Conservation (phyloP, 2,888 invertebrate species). For the Himalopsyche japonica region DNA sequence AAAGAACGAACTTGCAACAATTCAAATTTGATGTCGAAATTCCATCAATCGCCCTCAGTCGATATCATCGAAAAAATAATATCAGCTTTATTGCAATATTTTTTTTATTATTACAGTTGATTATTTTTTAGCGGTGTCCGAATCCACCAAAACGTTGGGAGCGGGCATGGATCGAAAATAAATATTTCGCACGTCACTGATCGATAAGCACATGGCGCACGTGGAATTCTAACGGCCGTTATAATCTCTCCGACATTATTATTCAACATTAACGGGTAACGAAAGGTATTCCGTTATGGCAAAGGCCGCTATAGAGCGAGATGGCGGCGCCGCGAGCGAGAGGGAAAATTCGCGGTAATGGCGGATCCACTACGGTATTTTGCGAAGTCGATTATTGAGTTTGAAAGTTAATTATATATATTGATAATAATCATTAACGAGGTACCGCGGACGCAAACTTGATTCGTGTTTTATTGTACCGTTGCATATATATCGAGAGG, state of each 20-base stretch:
- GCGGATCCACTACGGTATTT: neutral
- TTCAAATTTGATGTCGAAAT: too few relatives aligned
- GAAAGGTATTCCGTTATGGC: neutral
- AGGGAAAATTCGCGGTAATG: neutral
- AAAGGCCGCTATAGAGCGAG: neutral
- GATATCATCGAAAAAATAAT: too few relatives aligned
- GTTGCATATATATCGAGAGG: too few relatives aligned
- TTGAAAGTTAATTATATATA: neutral
- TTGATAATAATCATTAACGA: neutral
- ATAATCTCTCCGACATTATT: neutral
- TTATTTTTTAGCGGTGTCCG: too few relatives aligned
- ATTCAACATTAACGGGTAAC: neutral
- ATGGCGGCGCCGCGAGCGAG: neutral
- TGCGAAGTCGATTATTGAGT: neutral
- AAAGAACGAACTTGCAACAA: too few relatives aligned
- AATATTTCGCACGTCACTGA: neutral
- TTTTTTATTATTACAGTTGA: too few relatives aligned
- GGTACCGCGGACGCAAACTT: too few relatives aligned
- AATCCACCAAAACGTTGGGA: too few relatives aligned
- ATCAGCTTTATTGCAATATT: too few relatives aligned
- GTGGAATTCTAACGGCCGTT: slow-evolving; percentile 1
- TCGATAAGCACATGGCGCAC: neutral
- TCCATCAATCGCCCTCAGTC: too few relatives aligned
- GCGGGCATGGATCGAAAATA: neutral
- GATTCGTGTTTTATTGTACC: too few relatives aligned